phyloP scores from a whole-genome alignment of 2,888 invertebrate genomes.

The Scotopteryx bipunctaria region DNA sequence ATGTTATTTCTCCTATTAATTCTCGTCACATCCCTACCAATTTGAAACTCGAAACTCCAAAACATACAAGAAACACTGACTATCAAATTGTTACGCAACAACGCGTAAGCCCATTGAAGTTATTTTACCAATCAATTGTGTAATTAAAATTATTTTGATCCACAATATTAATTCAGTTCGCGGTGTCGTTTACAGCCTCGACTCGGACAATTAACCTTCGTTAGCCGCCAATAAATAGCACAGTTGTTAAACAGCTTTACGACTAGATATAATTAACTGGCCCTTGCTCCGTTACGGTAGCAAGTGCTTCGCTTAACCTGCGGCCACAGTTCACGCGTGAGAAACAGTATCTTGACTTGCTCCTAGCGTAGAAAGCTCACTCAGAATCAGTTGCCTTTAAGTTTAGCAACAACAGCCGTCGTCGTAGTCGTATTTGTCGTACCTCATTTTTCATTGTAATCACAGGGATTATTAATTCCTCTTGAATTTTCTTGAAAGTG shows the following conservation, averaged over 20 bases:
- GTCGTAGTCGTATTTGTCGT: too few species aligned
- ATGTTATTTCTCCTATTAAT: too few species aligned
- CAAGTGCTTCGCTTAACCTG: slow-evolving; percentile 47
- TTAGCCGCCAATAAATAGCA: slow-evolving; percentile 71
- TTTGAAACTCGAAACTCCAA: too few species aligned
- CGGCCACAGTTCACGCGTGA: background rate
- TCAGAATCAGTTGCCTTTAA: background rate
- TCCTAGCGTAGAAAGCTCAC: background rate
- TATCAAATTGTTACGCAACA: slow-evolving; percentile 15
- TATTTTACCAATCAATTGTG: slow-evolving; percentile 24
- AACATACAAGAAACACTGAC: slow-evolving; percentile 9
- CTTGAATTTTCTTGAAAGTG: too few species aligned
- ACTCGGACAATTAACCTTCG: slow-evolving; percentile 67
- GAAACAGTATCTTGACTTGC: slow-evolving; percentile 6
- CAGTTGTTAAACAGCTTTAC: slow-evolving; percentile 63
- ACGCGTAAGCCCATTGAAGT: slow-evolving; percentile 11
- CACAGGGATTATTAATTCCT: too few species aligned
- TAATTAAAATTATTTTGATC: slow-evolving; percentile 37
- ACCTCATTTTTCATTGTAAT: too few species aligned
- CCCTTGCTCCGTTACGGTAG: slow-evolving; percentile 62
- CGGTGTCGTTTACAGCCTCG: slow-evolving; percentile 49
- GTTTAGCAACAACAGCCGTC: too few species aligned
- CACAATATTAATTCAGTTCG: slow-evolving; percentile 36
- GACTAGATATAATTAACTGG: slow-evolving; percentile 70
- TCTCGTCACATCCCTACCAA: too few species aligned